phyloP scores from a whole-genome alignment of 2,113 vertebrate species.

The Thalassarche chlororhynchos region DNA sequence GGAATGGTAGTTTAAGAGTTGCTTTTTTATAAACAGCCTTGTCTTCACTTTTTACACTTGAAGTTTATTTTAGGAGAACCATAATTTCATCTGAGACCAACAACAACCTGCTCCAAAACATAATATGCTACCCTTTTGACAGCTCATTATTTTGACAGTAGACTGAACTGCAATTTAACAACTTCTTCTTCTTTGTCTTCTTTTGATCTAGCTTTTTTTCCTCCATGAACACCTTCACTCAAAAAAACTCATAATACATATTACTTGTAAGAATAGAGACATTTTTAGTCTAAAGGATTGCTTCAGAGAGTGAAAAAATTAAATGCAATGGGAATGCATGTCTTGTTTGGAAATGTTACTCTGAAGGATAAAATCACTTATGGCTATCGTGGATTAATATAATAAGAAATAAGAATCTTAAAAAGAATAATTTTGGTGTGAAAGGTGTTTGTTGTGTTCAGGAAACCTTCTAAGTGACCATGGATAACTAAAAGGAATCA shows the following conservation, averaged over 20 bases:
- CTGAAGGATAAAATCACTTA: not conserved
- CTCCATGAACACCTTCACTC: not conserved
- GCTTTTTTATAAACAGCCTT: slow-evolving; percentile 6
- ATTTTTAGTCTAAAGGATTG: not conserved
- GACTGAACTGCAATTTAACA: not conserved
- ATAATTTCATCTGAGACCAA: slow-evolving; percentile 30
- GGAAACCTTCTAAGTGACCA: not conserved
- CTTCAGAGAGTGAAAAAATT: not conserved
- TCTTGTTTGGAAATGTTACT: not conserved
- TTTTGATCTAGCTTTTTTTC: slow-evolving; percentile 6
- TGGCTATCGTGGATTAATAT: not conserved
- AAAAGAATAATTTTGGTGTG: not conserved
- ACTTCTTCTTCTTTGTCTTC: not conserved
- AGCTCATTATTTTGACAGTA: slow-evolving; percentile 56
- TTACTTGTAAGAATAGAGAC: not conserved
- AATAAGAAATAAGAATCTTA: not conserved
- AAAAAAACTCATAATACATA: not conserved
- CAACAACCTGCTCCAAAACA: not conserved
- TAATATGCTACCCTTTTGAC: slow-evolving; percentile 4
- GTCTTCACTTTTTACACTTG: not conserved
- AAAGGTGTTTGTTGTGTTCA: not conserved
- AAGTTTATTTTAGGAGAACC: slow-evolving; percentile 36
- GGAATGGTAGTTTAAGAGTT: not conserved
- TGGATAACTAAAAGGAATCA: not conserved
- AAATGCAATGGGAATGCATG: not conserved